Conservation (phyloP, 2,797 vertebrate species). For the Benthosema pterotum region DNA sequence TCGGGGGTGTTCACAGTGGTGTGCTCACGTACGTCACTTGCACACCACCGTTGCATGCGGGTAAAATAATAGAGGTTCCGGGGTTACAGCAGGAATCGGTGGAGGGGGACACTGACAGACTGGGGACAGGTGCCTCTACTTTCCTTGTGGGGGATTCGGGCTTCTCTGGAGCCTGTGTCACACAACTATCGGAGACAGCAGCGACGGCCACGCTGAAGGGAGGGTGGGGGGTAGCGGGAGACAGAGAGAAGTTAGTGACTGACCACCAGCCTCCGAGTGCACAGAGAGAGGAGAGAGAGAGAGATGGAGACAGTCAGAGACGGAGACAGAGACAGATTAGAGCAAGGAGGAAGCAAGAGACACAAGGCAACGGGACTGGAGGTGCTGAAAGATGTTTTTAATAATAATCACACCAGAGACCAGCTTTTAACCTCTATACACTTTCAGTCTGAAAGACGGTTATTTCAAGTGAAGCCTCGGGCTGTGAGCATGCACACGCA, state of each 20-base stretch:
- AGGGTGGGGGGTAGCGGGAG: conserved; percentile 73
- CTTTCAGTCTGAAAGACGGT: too few relatives aligned
- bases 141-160: conserved; percentile 84
- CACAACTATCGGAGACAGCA: conserved; percentile 84
- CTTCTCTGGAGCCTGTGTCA: conserved; percentile 83
- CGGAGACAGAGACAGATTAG: conserved; percentile 66
- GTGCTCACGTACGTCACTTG: conserved; percentile 80
- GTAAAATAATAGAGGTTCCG: conserved; percentile 76
- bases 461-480: too few relatives aligned
- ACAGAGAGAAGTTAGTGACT: conserved; percentile 75
- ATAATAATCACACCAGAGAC: not conserved
- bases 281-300: conserved; percentile 22
- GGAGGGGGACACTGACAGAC: conserved; percentile 56
- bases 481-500: too few relatives aligned
- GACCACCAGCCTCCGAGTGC: conserved; percentile 53
- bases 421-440: too few relatives aligned
- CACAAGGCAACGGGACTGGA: conserved; percentile 67
- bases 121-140: conserved; percentile 79
- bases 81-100: conserved; percentile 68
- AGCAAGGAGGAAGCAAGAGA: conserved; percentile 61
- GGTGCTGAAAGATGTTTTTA: not conserved
- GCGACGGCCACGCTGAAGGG: conserved; percentile 81
- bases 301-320: conserved; percentile 30
- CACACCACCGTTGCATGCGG: conserved; percentile 76
- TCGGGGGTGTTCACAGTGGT: conserved; percentile 64